Evolutionary conservation across 2,797 vertebrate species (phyloP), one percentile per base, ranked within the genome.

Genomic region (Bradypodion pumilum): DNA sequence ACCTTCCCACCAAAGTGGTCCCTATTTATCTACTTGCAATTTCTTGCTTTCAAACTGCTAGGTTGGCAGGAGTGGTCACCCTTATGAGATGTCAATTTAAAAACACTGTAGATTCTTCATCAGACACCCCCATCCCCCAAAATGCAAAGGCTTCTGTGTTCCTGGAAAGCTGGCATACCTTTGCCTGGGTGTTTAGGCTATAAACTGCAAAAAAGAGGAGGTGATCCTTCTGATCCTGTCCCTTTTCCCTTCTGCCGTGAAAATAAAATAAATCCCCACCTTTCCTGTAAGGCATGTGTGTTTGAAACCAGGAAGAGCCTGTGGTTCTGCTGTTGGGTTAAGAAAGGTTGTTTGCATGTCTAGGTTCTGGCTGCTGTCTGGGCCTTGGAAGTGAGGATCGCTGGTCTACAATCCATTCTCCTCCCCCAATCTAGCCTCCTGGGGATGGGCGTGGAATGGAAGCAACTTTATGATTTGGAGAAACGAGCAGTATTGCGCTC

Each of bases 381-480:
- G 62, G 19, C 29, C 13, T 75, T 37, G 9, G 63, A 74, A 62
- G 27, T n/a, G 4, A 62, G 56, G n/a, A 70, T 63, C 77, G 40
- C 66, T 10, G n/a, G 59, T 25, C 63, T 29, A 74, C 52, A 62
- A 5, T 10, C 15, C 65, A 76, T 76, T 37, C 49, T 25, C 49
- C 83, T 46, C 56, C 46, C 77, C 77, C 69, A 66, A 23, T 42
- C 56, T 42, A 37, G 56, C 65, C 73, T 76, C 78, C 73, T 60
- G 84, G 65, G 84, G 62, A 56, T 77, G 84, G 83, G 83, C 35
- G 82, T 35, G n/a, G 46, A 56, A 74, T 80, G 29, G 78, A 85
- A 9, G 37, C 3, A 15, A 37, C 56, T n/a, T 25, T 66, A 32
- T 5, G 49, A 23, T 62, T 76, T 70, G 65, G 40, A 76, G n/a